These are phyloP conservation scores for Fulica atra DNA, from an alignment of 2,113 vertebrate genomes.

Conservation along the genomic window DNA sequence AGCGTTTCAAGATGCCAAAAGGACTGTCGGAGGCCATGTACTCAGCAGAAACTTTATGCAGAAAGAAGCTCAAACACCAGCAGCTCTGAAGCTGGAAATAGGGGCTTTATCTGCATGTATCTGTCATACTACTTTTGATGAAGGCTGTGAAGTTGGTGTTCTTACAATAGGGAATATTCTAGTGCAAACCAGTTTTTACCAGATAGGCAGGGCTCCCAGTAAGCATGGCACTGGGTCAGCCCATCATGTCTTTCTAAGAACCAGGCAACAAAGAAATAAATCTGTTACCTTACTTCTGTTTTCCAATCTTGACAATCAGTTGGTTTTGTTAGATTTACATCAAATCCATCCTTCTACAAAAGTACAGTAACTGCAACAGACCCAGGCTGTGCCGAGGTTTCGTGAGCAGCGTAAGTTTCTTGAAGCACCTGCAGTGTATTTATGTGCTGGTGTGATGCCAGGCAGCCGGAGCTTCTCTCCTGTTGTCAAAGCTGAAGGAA, in stretches of 20 bases:
- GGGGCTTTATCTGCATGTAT: not conserved
- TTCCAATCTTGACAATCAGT: not conserved
- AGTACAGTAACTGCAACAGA: not conserved
- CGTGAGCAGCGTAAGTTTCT: not conserved
- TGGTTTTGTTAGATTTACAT: not conserved
- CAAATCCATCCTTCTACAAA: not conserved
- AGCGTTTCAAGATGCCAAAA: not conserved
- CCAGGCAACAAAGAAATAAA: not conserved
- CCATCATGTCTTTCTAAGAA: not conserved
- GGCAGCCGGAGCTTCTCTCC: not conserved
- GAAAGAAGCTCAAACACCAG: not conserved
- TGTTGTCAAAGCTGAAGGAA: not conserved
- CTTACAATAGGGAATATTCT: not conserved
- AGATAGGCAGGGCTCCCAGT: not conserved
- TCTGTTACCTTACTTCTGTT: not conserved
- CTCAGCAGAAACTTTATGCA: not conserved
- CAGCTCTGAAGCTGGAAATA: not conserved
- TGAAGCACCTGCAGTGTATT: accelerated
- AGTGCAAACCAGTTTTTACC: not conserved
- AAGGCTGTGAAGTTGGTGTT: not conserved
- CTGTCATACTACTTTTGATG: not conserved
- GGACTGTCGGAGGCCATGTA: not conserved
- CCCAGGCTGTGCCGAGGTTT: not conserved
- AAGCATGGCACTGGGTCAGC: not conserved
- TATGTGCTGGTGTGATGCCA: not conserved